Conservation (phyloP, 2,113 vertebrate species). For the Hystrix brachyura region DNA sequence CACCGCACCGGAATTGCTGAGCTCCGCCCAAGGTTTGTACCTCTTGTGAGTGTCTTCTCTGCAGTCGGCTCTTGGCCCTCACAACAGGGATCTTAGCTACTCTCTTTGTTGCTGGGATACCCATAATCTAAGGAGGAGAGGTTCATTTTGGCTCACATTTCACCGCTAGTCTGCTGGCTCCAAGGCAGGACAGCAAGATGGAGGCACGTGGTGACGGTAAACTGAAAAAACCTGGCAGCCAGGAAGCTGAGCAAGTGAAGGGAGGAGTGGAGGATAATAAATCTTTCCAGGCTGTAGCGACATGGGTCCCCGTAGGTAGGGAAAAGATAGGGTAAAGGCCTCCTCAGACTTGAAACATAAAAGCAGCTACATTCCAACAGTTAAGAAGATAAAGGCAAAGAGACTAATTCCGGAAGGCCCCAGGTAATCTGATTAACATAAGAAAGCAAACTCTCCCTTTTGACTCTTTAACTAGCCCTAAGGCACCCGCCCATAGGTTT, state of each 20-base stretch:
- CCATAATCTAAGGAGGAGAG: background rate
- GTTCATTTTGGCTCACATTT: background rate
- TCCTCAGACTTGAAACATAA: no score
- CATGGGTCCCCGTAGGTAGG: no score
- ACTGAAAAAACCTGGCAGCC: background rate
- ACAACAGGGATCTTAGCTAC: background rate
- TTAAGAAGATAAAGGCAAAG: no score
- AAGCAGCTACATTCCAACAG: no score
- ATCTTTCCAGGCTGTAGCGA: no score
- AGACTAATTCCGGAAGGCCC: no score
- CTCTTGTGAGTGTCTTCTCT: background rate
- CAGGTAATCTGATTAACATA: no score
- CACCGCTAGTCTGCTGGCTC: background rate
- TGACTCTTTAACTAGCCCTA: no score
- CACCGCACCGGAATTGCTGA: background rate
- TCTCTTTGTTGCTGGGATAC: background rate
- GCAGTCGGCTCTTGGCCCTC: background rate
- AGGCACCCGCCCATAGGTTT: no score
- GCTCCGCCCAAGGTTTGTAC: no score
- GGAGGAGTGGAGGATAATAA: background rate
- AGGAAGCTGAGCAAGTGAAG: background rate
- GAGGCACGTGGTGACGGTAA: background rate
- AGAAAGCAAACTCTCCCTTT: no score
- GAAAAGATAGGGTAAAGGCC: no score
- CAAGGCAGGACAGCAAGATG: background rate